phyloP scores from a whole-genome alignment of 2,113 vertebrate species.

The Pardalotus punctatus region DNA sequence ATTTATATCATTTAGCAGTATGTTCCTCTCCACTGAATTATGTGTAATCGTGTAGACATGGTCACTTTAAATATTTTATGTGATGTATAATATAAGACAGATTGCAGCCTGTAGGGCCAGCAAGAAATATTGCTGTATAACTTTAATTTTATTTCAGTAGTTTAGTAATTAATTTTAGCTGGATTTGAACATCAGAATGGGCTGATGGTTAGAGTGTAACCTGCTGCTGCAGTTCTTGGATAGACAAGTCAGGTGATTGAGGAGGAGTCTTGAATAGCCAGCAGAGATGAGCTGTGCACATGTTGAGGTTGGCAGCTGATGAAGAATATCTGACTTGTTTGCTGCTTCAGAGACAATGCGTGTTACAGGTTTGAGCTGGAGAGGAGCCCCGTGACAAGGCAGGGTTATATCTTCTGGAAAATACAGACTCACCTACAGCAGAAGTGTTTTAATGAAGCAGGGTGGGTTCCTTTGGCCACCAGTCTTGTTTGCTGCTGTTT shows the following conservation, averaged over 20 bases:
- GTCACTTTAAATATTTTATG: constrained; percentile 71
- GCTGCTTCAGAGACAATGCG: background rate
- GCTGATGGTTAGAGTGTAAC: background rate
- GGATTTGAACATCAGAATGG: background rate
- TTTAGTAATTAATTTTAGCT: constrained; percentile 36
- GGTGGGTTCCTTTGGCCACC: background rate
- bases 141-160: constrained; percentile 47
- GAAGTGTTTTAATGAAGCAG: background rate
- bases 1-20: constrained; percentile 28
- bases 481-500: background rate
- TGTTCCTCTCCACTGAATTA: constrained; percentile 49
- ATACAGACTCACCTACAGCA: background rate
- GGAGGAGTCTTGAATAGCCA: background rate
- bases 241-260: background rate
- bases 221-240: background rate
- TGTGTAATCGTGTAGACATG: constrained; percentile 49
- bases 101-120: constrained; percentile 28
- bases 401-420: background rate
- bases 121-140: constrained; percentile 36
- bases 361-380: background rate
- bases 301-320: background rate
- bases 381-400: background rate
- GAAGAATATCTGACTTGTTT: rapidly evolving
- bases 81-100: constrained; percentile 22
- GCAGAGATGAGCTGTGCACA: background rate